phyloP scores from a whole-genome alignment of 2,888 invertebrate genomes.

The Drosophila gaucha region DNA sequence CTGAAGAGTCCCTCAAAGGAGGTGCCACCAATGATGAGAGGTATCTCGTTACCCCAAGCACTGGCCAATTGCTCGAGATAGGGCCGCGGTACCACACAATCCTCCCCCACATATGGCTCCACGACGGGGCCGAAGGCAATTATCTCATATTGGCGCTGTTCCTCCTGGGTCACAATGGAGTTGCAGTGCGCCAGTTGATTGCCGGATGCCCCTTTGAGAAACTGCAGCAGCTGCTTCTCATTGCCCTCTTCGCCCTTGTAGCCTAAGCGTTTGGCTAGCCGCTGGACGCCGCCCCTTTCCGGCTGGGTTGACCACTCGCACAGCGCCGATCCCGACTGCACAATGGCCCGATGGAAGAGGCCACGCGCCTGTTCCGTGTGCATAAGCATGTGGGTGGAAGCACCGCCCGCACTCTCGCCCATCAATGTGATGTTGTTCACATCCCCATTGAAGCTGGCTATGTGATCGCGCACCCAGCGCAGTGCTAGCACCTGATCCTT shows the following conservation, averaged over 20 bases:
- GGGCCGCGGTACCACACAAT: slow-evolving; percentile 77
- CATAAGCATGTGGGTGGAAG: slow-evolving; percentile 85
- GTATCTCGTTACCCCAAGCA: slow-evolving; percentile 82
- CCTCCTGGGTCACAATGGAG: slow-evolving; percentile 71
- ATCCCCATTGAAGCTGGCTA: slow-evolving; percentile 85
- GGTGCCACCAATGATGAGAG: slow-evolving; percentile 81
- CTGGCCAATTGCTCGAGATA: slow-evolving; percentile 76
- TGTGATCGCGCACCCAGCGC: slow-evolving; percentile 85
- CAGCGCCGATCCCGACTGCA: slow-evolving; percentile 78
- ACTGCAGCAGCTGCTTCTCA: slow-evolving; percentile 55
- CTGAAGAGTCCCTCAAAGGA: slow-evolving; percentile 82
- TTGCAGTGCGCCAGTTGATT: slow-evolving; percentile 62
- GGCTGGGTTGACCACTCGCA: slow-evolving; percentile 60
- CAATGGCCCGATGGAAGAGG: slow-evolving; percentile 83
- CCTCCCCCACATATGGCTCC: slow-evolving; percentile 78
- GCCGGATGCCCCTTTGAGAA: slow-evolving; percentile 35
- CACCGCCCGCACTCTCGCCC: slow-evolving; percentile 86
- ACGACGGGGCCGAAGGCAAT: slow-evolving; percentile 81
- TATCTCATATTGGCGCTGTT: slow-evolving; percentile 68
- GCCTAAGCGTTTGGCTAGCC: slow-evolving; percentile 52
- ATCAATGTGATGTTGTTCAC: slow-evolving; percentile 85
- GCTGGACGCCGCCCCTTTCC: slow-evolving; percentile 38
- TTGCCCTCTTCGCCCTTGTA: slow-evolving; percentile 26
- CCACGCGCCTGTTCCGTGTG: slow-evolving; percentile 85
- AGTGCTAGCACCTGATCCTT: slow-evolving; percentile 86